A percentile compares a stretch with the other conserved stretches of the same genome.
These are phyloP conservation scores for Zaprionus capensis DNA, from an alignment of 1,140 invertebrate species.

Conservation along the genomic window DNA sequence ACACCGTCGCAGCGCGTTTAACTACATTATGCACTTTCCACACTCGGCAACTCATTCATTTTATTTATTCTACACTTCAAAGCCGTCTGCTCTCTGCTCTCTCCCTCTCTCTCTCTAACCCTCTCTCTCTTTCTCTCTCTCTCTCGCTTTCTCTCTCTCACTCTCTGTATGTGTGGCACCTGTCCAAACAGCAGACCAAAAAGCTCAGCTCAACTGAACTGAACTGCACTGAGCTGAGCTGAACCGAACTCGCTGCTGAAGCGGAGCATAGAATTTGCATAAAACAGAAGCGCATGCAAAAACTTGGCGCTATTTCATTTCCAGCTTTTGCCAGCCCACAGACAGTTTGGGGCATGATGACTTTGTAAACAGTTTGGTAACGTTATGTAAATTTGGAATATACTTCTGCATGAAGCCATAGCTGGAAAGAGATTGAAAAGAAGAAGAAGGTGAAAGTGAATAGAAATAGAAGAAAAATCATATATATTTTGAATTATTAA, in stretches of 20 bases:
- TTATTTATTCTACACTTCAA: constrained; percentile 81
- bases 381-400: background rate
- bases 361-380: background rate
- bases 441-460: too few relatives aligned
- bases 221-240: constrained; percentile 29
- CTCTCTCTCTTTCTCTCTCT: constrained; percentile 9
- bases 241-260: constrained; percentile 25
- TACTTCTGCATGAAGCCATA: background rate
- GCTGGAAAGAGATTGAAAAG: too few relatives aligned
- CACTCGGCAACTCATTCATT: constrained; percentile 77
- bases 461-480: too few relatives aligned
- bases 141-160: constrained; percentile 12
- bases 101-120: constrained; percentile 25
- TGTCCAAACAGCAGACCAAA: constrained; percentile 66
- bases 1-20: constrained; percentile 26
- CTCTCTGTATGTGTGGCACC: constrained; percentile 31
- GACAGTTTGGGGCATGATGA: background rate
- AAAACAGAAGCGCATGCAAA: constrained; percentile 74
- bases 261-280: constrained; percentile 60
- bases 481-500: too few relatives aligned
- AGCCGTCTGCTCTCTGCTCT: constrained; percentile 54
- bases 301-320: constrained; percentile 75
- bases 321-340: constrained; percentile 35
- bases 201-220: constrained; percentile 50
- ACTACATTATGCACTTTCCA: constrained; percentile 75